Percentiles rank a stretch among this genome's conserved stretches.
Evolutionary conservation across 1,140 invertebrate genomes (phyloP).

Genomic region (Fragariocoptes setiger): DNA sequence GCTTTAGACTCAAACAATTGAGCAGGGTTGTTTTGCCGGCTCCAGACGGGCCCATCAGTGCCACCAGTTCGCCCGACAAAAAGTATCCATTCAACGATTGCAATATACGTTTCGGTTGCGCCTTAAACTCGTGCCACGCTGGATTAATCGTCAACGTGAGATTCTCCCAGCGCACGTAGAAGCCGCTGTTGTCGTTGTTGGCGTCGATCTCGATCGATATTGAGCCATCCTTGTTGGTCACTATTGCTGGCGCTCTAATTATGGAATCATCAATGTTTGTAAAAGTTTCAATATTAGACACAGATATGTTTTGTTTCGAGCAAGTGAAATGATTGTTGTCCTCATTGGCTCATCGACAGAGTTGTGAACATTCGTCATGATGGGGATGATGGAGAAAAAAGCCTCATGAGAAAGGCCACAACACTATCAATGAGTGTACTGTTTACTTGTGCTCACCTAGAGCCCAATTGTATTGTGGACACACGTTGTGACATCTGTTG

Average conservation of each 20-base stretch:
- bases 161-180: background rate
- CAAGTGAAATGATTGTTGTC: no score
- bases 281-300: no score
- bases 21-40: constrained; percentile 22
- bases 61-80: constrained; percentile 16
- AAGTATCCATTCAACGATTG: background rate
- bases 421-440: no score
- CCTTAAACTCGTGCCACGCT: background rate
- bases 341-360: no score
- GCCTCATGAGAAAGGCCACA: no score
- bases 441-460: no score
- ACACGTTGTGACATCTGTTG: no score
- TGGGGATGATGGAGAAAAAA: no score
- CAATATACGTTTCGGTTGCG: background rate
- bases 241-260: background rate
- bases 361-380: no score
- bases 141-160: background rate
- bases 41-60: constrained; percentile 28
- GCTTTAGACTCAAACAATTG: constrained; percentile 9
- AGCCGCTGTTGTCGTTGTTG: background rate
- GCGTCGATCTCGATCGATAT: background rate
- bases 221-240: background rate
- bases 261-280: no score
- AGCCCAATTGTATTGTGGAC: no score
- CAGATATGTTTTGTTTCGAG: no score